Base-by-base conservation (phyloP, 2,888 invertebrate genomes). In the Meteorus cinctellus region DNA sequence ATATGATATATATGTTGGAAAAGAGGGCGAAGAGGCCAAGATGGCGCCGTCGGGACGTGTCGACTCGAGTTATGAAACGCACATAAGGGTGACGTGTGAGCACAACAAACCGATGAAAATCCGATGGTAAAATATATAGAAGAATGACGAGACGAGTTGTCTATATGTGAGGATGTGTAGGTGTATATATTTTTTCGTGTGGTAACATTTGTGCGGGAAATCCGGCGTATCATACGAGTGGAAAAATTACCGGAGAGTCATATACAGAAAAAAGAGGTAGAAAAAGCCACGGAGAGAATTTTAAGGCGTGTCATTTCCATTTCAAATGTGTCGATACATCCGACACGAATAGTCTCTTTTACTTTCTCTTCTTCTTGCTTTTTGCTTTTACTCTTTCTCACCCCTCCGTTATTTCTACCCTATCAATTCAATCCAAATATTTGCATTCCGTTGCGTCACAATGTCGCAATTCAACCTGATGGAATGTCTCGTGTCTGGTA, bases 41-140 rank as follows among this genome's bases (percentile, higher is more conserved):
- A 84, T 85, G 85, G 82, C 83, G 82, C 81, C 81, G 77, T 78
- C 76, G 82, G 78, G 80, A 83, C 81, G 82, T 83, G 83, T 84
- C 83, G 79, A 78, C 55, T 79, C 82, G 82, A 84, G 83, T 86
- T 84, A 85, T 84, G 84, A 85, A 85, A 84, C 83, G 79, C 81
- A 55, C 55, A 19, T 55, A 81, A 82, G 81, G 82, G 79, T 81
- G 55, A 29, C 29, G 55, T 19, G 48, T 10, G 41, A 41, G 34
- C 34, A 36, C 12, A 65, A 34, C 62, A 59, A n/a, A 59, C 63
- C 29, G 19, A 29, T 59, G 74, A 69, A 75, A 66, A 72, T 60
- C 55, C 63, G 45, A 66, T 72, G 24, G 27, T n/a, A 14, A 72
- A 24, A 48, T 41, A 72, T 67, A 72, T 27, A 45, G n/a, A 72